Conservation (phyloP, 2,888 invertebrate species). For the Leucania comma region DNA sequence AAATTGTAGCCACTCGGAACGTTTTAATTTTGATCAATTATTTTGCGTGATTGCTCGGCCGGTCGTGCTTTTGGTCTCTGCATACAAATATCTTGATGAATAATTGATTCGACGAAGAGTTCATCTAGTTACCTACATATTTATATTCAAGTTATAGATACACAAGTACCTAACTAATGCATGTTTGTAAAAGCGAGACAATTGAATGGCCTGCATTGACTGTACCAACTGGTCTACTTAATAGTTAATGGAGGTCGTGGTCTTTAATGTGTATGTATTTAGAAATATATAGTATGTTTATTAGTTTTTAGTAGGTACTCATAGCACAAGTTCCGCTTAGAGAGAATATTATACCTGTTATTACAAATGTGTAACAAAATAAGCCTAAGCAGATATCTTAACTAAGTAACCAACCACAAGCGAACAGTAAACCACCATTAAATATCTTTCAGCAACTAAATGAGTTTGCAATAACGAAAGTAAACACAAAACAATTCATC, state of each 20-base stretch:
- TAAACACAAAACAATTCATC: slow-evolving; percentile 40
- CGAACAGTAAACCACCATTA: slow-evolving; percentile 2
- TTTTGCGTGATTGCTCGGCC: slow-evolving; percentile 20
- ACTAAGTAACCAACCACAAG: not conserved
- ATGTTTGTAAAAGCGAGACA: not conserved
- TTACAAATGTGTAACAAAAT: no score
- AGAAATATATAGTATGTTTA: no score
- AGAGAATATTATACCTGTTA: no score
- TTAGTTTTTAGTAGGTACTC: no score
- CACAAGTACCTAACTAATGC: not conserved
- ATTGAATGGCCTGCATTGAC: no score
- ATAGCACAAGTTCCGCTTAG: no score
- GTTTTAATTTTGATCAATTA: slow-evolving; percentile 48
- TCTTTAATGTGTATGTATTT: no score
- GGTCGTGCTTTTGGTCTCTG: not conserved
- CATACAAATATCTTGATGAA: not conserved
- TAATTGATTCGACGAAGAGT: no score
- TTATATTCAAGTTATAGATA: not conserved
- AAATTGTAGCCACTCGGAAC: slow-evolving; percentile 24
- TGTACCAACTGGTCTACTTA: no score
- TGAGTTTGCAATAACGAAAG: slow-evolving; percentile 46
- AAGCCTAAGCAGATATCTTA: not conserved
- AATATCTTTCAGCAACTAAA: slow-evolving; percentile 16
- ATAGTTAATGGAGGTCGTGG: no score
- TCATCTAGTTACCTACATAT: no score